Evolutionary conservation across 2,888 invertebrate genomes (phyloP).

Genomic region (Cephus spinipes): DNA sequence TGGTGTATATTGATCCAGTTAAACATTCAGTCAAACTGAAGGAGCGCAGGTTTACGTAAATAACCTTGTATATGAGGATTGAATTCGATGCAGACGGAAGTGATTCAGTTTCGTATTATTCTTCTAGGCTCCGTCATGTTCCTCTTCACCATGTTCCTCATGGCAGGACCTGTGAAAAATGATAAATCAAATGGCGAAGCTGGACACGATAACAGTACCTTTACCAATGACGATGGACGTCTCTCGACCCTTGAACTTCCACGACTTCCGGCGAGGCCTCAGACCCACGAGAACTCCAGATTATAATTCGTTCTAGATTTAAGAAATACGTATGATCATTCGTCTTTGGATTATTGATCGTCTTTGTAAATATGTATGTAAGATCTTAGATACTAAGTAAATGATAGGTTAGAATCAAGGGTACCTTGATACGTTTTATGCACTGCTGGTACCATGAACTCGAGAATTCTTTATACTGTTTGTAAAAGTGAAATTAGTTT

Average conservation of each 20-base stretch:
- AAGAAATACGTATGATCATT: neutral
- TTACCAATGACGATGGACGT: conserved; percentile 69
- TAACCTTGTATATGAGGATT: neutral
- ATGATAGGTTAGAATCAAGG: neutral
- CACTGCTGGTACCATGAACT: too few relatives aligned
- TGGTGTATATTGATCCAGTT: neutral
- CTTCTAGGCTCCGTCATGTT: conserved; percentile 82
- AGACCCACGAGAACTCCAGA: conserved; percentile 50
- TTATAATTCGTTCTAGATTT: conserved; percentile 33
- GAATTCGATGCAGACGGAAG: neutral
- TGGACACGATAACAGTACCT: conserved; percentile 71
- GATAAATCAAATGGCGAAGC: conserved; percentile 50
- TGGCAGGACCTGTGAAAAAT: conserved; percentile 74
- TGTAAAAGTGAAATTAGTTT: too few relatives aligned
- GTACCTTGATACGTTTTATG: too few relatives aligned
- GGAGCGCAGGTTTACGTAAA: neutral
- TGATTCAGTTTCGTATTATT: neutral
- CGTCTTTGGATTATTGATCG: neutral
- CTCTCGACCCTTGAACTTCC: conserved; percentile 56
- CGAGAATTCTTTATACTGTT: too few relatives aligned
- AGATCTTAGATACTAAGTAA: neutral
- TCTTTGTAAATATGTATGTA: neutral
- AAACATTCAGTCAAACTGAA: neutral
- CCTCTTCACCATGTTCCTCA: conserved; percentile 83
- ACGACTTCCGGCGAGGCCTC: conserved; percentile 47